Evolutionary conservation across 2,888 invertebrate species (phyloP).

Genomic region (Polyommatus icarus): DNA sequence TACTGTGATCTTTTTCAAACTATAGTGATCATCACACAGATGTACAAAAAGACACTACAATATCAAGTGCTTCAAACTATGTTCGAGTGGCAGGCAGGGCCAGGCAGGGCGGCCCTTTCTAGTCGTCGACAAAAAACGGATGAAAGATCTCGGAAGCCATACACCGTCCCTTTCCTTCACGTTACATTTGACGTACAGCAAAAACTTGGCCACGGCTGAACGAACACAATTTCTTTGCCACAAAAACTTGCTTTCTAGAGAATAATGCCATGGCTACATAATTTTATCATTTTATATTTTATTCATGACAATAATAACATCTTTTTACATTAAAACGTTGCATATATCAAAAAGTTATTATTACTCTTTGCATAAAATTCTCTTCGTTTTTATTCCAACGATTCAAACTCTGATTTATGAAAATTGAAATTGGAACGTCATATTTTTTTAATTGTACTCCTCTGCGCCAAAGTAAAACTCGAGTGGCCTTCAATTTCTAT

Average conservation of each 20-base stretch:
- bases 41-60: background rate
- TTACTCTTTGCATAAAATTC: background rate
- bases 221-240: conserved; percentile 26
- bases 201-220: conserved; percentile 16
- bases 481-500: background rate
- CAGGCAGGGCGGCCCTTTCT: background rate
- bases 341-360: background rate
- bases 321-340: background rate
- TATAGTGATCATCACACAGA: background rate
- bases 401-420: too few relatives aligned
- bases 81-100: background rate
- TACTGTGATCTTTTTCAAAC: too few relatives aligned
- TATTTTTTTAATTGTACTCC: background rate
- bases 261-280: conserved; percentile 16
- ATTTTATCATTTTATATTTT: background rate
- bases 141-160: background rate
- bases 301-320: background rate
- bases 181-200: conserved; percentile 18
- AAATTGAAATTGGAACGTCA: background rate
- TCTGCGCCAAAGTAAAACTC: background rate
- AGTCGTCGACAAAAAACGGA: background rate
- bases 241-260: conserved; percentile 16
- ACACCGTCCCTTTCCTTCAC: conserved; percentile 19
- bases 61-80: background rate
- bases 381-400: too few relatives aligned